phyloP scores from a whole-genome alignment of 1,140 invertebrate species.

The Brachionus koreanus region DNA sequence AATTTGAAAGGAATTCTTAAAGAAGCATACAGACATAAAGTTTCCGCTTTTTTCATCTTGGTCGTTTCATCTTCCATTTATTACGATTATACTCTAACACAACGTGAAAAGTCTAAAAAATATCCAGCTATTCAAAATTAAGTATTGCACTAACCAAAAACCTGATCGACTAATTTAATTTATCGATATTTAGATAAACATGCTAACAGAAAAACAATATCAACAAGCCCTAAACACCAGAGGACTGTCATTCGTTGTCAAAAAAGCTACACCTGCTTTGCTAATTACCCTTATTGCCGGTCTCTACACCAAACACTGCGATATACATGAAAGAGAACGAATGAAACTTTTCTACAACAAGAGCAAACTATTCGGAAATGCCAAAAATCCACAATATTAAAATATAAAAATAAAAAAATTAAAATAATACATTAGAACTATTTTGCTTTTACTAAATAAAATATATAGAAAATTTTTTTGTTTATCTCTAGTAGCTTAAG shows the following conservation, averaged over 20 bases:
- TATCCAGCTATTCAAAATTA: not conserved
- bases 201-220: conserved; percentile 30
- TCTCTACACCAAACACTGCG: conserved; percentile 24
- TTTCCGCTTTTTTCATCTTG: conserved; percentile 36
- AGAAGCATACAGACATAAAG: conserved; percentile 25
- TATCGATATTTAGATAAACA: conserved; percentile 32
- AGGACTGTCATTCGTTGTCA: not conserved
- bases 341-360: conserved; percentile 20
- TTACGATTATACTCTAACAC: conserved; percentile 35
- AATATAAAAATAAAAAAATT: not conserved
- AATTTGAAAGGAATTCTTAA: not conserved
- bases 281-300: not conserved
- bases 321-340: conserved; percentile 23
- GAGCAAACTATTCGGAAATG: conserved; percentile 29
- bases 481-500: not conserved
- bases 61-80: conserved; percentile 22
- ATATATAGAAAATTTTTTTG: not conserved
- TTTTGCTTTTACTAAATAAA: not conserved
- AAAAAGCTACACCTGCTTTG: not conserved
- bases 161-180: not conserved
- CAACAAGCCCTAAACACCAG: not conserved
- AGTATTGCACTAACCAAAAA: not conserved
- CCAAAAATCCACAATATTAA: conserved; percentile 37
- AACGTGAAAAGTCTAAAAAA: conserved; percentile 32
- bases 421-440: not conserved